phyloP scores from a whole-genome alignment of 2,113 vertebrate species.

The Sylvietta virens region DNA sequence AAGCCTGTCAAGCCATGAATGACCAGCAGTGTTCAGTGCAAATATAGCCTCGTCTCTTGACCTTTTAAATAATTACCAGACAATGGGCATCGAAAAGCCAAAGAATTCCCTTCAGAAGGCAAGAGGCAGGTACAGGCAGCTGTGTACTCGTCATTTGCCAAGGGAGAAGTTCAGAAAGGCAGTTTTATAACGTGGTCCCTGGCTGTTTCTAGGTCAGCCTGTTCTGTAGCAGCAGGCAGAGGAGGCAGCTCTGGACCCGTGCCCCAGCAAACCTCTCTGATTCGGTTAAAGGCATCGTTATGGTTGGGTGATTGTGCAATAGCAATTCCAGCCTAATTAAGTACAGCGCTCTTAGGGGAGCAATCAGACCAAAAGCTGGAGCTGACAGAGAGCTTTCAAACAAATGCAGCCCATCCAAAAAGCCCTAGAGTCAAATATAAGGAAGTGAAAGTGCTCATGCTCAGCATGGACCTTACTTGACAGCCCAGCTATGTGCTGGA shows the following conservation, averaged over 20 bases:
- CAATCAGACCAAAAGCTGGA: neutral
- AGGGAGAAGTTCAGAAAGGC: neutral
- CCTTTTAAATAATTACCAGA: neutral
- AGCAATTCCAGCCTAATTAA: slow-evolving; percentile 34
- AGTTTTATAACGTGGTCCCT: neutral
- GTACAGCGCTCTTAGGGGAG: slow-evolving; percentile 9
- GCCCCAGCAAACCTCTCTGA: neutral
- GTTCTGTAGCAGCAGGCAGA: slow-evolving; percentile 7
- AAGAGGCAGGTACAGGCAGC: neutral
- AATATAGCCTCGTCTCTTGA: neutral
- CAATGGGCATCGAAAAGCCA: neutral
- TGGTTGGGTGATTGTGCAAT: neutral
- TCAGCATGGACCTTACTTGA: neutral
- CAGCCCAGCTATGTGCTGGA: neutral
- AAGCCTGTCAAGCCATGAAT: accelerated
- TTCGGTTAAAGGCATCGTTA: neutral
- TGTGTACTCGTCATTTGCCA: neutral
- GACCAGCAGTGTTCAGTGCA: neutral
- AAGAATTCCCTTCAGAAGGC: neutral
- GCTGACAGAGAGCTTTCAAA: slow-evolving; percentile 20
- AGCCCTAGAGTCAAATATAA: neutral
- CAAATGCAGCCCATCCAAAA: slow-evolving; percentile 2
- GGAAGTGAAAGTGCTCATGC: neutral
- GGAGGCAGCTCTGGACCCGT: neutral
- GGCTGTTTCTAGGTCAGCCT: slow-evolving; percentile 55